Evolutionary conservation across 2,113 vertebrate genomes (phyloP).

Genomic region (Corydoras maculifer): DNA sequence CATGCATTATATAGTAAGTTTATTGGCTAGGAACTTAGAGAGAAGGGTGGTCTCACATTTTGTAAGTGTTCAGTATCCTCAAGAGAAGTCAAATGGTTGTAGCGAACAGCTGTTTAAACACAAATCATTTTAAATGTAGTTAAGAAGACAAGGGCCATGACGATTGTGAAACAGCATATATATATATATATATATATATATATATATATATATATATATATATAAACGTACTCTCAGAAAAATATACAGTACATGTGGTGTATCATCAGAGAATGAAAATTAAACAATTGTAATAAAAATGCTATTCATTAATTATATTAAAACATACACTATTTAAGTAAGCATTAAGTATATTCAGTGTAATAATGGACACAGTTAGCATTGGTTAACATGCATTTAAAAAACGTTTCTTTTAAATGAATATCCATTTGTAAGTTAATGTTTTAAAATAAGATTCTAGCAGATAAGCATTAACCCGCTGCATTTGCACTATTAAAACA

Average conservation of each 20-base stretch:
- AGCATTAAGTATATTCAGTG: background rate
- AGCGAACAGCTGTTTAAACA: conserved; percentile 61
- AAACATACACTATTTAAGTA: background rate
- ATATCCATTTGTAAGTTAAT: background rate
- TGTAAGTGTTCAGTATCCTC: conserved; percentile 47
- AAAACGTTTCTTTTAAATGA: background rate
- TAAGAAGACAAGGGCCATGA: conserved; percentile 41
- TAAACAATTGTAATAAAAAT: background rate
- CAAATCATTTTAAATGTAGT: conserved; percentile 36
- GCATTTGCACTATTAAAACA: too few species aligned
- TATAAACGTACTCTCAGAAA: background rate
- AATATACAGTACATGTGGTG: background rate
- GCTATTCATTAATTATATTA: too few species aligned
- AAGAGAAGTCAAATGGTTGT: conserved; percentile 45
- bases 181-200: conserved; percentile 34
- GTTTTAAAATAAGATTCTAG: too few species aligned
- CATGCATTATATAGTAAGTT: too few species aligned
- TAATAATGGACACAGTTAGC: background rate
- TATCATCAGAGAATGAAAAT: too few species aligned
- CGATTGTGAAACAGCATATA: conserved; percentile 38
- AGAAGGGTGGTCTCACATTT: conserved; percentile 41
- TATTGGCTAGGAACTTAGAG: conserved; percentile 32
- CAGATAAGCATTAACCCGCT: too few species aligned
- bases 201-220: conserved; percentile 37
- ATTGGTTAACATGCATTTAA: background rate